A percentile compares a stretch with the other conserved stretches of the same genome.
phyloP scores from a whole-genome alignment of 2,888 invertebrate genomes.

The Agelastica alni region DNA sequence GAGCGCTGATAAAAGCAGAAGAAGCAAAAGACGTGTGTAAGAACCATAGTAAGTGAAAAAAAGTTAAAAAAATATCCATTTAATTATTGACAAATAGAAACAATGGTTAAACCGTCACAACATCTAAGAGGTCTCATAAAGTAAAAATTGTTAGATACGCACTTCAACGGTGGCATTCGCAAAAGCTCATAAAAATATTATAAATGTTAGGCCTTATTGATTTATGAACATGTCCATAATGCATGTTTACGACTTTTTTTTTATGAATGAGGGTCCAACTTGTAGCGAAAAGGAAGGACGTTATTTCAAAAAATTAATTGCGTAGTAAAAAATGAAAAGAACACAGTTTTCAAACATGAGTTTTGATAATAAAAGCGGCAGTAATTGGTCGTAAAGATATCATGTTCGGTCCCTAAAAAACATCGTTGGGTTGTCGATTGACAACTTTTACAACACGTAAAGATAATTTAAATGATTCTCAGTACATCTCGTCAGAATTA shows the following conservation, averaged over 20 bases:
- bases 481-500: no score
- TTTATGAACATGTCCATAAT: conserved; percentile 35
- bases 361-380: conserved; percentile 31
- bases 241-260: conserved; percentile 34
- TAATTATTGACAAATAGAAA: no score
- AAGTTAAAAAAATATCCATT: no score
- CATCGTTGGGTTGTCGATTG: no score
- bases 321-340: conserved; percentile 28
- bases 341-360: conserved; percentile 31
- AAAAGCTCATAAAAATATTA: conserved; percentile 34
- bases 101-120: no score
- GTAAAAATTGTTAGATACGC: not conserved
- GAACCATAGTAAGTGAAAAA: no score
- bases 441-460: no score
- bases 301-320: conserved; percentile 36
- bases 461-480: no score
- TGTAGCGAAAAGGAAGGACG: conserved; percentile 23
- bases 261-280: conserved; percentile 17
- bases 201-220: conserved; percentile 36
- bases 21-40: no score
- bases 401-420: conserved; percentile 12
- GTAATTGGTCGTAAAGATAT: conserved; percentile 34
- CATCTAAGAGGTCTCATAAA: not conserved
- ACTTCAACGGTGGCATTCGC: conserved; percentile 14
- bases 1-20: no score